Evolutionary conservation across 2,113 vertebrate genomes (phyloP), one percentile per base, ranked within the genome.

Genomic region (Serranochromis macrocephalus): DNA sequence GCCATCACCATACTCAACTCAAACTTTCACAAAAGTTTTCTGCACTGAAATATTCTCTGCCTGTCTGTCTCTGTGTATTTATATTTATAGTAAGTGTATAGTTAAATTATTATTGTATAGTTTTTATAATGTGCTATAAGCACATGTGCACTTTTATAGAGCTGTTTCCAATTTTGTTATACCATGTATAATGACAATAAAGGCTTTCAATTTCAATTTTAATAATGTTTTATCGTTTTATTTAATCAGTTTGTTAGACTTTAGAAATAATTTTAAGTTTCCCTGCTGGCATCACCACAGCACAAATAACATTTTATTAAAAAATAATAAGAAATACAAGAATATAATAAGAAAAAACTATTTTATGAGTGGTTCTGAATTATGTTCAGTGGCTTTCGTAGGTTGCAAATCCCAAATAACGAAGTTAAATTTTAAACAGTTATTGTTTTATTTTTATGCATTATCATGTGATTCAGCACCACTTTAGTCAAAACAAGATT

Each of bases 1-100:
- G 13, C 0, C 0, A 8, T 57, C 7, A 57, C 24, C 24, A 14
- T 14, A 8, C 21, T 13, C 21, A 55, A 55, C 21, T 13, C 54
- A 55, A 26, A 47, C 14, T 17, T 47, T 3, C 1, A 55, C 54
- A 55, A 55, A 55, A 26, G 53, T 7, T 13, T 10, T 53, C 49
- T 53, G 49, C 49, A 53, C 49, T 53, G 9, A n/a, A n/a, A 53
- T 53, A 17, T 51, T 51, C 47, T 5, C 17, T 51, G 47, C 7
- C 47, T 9, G 47, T 9, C 47, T 17, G 47, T 49, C 16, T 8
- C 16, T 19, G 8, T 19, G 16, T 49, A 49, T 49, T 49, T 49
- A 49, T 49, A 9, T 19, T 49, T 19, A 49, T 49, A 49, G 7
- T 49, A 58, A 58, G 2, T 58, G 55, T 29, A 5, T 29, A 58